Conservation (phyloP, 2,113 vertebrate genomes). For the Myotis brandtii region DNA sequence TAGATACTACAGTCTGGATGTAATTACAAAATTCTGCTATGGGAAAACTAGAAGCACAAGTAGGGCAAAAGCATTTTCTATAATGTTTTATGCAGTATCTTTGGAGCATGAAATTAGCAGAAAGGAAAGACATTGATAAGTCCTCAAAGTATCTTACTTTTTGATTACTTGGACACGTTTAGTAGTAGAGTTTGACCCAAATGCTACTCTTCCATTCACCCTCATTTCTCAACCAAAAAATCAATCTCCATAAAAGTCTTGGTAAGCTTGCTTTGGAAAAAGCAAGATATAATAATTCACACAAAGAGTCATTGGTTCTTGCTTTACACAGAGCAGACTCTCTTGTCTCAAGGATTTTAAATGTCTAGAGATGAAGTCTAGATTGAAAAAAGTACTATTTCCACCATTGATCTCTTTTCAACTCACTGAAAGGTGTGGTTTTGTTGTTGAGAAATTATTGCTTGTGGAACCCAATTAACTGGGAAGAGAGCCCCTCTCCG, state of each 20-base stretch:
- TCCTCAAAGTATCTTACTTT: conserved; percentile 33
- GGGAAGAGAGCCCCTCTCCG: background rate
- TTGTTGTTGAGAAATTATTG: conserved; percentile 60
- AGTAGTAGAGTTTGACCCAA: conserved; percentile 22
- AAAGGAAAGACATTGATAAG: conserved; percentile 20
- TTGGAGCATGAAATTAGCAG: conserved; percentile 63
- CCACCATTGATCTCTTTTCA: conserved; percentile 46
- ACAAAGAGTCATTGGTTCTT: conserved; percentile 26
- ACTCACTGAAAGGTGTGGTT: conserved; percentile 54
- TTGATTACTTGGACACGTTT: conserved; percentile 45
- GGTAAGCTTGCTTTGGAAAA: conserved; percentile 44
- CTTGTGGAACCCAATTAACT: conserved; percentile 56
- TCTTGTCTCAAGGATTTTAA: conserved; percentile 26
- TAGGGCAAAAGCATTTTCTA: background rate
- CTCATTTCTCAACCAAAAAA: conserved; percentile 50
- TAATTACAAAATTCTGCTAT: conserved; percentile 53
- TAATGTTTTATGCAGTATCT: background rate
- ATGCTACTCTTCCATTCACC: background rate
- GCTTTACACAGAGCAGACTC: conserved; percentile 11
- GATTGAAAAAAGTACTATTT: conserved; percentile 43
- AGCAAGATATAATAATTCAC: conserved; percentile 20
- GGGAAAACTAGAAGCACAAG: conserved; percentile 34
- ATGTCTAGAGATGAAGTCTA: conserved; percentile 58
- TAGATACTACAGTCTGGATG: conserved; percentile 37
- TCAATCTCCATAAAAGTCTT: conserved; percentile 52